Evolutionary conservation across 2,797 vertebrate species (phyloP), one percentile per base, ranked within the genome.

Genomic region (Tadarida brasiliensis): DNA sequence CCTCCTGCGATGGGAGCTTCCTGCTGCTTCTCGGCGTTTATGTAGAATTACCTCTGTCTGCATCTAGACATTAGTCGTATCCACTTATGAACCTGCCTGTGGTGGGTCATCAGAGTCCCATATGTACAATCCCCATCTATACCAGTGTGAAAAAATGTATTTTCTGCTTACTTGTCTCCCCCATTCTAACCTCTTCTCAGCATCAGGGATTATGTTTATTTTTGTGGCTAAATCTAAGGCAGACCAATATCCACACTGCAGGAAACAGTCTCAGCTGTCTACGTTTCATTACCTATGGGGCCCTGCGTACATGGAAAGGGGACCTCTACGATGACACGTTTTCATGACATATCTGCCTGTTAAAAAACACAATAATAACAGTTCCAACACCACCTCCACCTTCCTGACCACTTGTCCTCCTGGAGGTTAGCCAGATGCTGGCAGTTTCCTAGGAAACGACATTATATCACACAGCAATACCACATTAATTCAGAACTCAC

Each of bases 401-500:
- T 83, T 88, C 67, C 61, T 83, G 96, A 91, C 78, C 68, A 51
- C 87, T 47, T 68, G 82, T 78, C 61, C 33, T 94, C 80, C 47
- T 54, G 30, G 92, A 95, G 83, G 78, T 90, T 73, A 83, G 96
- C 71, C 1, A 4, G 78, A 73, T 91, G 80, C 56, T 28, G 70
- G 83, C 88, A 2, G 83, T 95, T 95, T 78, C 96, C 97, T 94
- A 95, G 80, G 96, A 84, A 93, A 97, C 8, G 1, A 22, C 59
- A 78, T 77, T 65, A n/a, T 24, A 70, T 51, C 76, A 90, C 59
- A 57, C 9, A 92, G 94, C 68, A 91, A 30, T 1, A 49, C 26
- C 81, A 54, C 44, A 28, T 82, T 63, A 56, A 96, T 87, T 81
- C 80, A 59, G 44, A 91, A 92, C 39, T 39, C 0, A 9, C 70